phyloP scores from a whole-genome alignment of 2,113 vertebrate genomes.

The Actenoides lindsayi region DNA sequence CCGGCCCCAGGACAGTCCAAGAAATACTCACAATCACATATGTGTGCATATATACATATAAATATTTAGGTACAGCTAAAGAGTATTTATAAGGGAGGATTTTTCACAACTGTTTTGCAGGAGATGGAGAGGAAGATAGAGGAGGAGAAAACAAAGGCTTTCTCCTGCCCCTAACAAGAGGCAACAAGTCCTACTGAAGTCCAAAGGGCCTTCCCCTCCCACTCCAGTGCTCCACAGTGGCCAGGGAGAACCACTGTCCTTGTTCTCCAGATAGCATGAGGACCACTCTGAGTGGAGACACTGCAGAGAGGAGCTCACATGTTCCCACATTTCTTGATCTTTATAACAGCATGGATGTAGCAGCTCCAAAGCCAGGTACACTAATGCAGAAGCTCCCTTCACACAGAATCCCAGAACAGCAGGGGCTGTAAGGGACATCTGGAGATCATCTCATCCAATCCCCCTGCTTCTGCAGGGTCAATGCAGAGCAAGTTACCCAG shows the following conservation, averaged over 20 bases:
- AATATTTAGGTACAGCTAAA: too few relatives aligned
- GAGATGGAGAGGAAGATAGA: neutral
- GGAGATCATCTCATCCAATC: too few relatives aligned
- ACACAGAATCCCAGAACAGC: too few relatives aligned
- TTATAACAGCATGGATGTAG: rapidly evolving
- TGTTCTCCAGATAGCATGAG: neutral
- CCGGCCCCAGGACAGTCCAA: rapidly evolving
- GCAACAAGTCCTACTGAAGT: neutral
- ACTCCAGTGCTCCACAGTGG: neutral
- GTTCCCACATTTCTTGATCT: neutral
- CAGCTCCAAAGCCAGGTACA: neutral
- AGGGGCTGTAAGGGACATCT: too few relatives aligned
- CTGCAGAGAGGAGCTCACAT: neutral
- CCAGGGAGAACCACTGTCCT: neutral
- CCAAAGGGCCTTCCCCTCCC: neutral
- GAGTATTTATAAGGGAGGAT: neutral
- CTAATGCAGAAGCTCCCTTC: neutral
- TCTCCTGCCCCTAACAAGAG: neutral
- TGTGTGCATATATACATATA: too few relatives aligned
- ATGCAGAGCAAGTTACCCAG: too few relatives aligned
- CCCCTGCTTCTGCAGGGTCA: too few relatives aligned
- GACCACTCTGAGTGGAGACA: rapidly evolving
- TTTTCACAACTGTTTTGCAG: neutral
- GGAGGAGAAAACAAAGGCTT: neutral
- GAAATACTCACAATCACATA: neutral